phyloP scores from a whole-genome alignment of 2,113 vertebrate genomes.

The Oophaga pumilio region DNA sequence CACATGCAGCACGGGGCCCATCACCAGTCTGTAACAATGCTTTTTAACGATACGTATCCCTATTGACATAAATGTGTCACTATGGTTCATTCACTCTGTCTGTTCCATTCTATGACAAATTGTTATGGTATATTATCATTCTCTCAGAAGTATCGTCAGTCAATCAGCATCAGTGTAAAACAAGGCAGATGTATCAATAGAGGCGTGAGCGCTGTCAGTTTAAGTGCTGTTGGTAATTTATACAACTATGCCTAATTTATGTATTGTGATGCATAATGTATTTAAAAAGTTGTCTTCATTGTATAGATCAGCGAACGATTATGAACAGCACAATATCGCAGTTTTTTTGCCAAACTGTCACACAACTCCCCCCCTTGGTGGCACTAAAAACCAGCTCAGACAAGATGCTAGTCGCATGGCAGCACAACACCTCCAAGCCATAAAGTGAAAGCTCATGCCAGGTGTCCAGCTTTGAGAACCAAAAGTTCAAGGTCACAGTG shows the following conservation, averaged over 20 bases:
- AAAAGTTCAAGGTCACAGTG: too few relatives aligned
- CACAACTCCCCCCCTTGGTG: too few relatives aligned
- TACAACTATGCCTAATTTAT: neutral
- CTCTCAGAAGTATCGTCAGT: neutral
- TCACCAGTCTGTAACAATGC: neutral
- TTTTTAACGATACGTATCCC: neutral
- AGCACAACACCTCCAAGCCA: too few relatives aligned
- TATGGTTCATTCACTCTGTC: neutral
- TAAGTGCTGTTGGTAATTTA: neutral
- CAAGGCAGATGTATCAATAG: neutral
- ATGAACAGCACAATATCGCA: too few relatives aligned
- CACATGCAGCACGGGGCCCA: neutral
- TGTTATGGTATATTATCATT: neutral
- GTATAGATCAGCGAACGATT: neutral
- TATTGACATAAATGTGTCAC: slow-evolving; percentile 3
- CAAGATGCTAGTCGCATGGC: too few relatives aligned
- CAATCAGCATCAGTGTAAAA: neutral
- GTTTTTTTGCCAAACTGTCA: too few relatives aligned
- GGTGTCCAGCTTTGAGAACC: too few relatives aligned
- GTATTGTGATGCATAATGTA: neutral
- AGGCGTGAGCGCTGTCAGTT: neutral
- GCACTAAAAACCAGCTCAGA: too few relatives aligned
- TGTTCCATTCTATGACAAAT: neutral
- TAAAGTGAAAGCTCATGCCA: too few relatives aligned
- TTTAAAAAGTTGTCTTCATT: neutral